Conservation (phyloP, 2,797 vertebrate genomes). For the Dryobates pubescens region DNA sequence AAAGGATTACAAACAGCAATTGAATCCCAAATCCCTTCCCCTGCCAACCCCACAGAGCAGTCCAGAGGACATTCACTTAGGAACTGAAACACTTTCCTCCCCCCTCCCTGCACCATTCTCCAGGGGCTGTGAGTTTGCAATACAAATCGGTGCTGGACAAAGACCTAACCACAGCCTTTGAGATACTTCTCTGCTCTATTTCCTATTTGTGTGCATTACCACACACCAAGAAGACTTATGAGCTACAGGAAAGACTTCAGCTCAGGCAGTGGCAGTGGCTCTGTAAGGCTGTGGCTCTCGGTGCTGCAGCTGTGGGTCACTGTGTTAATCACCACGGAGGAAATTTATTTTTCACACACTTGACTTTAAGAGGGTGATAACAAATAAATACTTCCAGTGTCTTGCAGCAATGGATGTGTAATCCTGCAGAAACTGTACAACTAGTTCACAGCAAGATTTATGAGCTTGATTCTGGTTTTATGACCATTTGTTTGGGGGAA, state of each 20-base stretch:
- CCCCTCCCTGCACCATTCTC: not conserved
- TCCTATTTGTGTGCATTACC: not conserved
- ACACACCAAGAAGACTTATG: not conserved
- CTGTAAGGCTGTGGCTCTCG: not conserved
- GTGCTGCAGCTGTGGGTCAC: not conserved
- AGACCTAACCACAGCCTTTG: not conserved
- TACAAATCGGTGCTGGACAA: conserved; percentile 23
- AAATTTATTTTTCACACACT: conserved; percentile 33
- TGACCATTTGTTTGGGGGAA: conserved; percentile 36
- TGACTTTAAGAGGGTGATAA: conserved; percentile 30
- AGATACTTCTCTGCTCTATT: conserved; percentile 23
- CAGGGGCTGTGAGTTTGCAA: not conserved
- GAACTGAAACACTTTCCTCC: not conserved
- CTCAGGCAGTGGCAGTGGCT: not conserved
- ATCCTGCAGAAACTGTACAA: conserved; percentile 20
- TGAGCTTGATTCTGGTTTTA: conserved; percentile 57
- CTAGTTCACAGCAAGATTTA: conserved; percentile 58
- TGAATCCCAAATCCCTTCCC: not conserved
- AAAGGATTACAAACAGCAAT: not conserved
- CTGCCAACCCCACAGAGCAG: not conserved
- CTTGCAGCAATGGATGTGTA: not conserved
- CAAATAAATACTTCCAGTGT: conserved; percentile 49
- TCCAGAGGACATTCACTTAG: not conserved
- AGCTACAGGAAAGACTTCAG: not conserved
- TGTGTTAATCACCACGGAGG: not conserved